Evolutionary conservation across 1,140 invertebrate species (phyloP).

Genomic region (Geopemphigus sp.): DNA sequence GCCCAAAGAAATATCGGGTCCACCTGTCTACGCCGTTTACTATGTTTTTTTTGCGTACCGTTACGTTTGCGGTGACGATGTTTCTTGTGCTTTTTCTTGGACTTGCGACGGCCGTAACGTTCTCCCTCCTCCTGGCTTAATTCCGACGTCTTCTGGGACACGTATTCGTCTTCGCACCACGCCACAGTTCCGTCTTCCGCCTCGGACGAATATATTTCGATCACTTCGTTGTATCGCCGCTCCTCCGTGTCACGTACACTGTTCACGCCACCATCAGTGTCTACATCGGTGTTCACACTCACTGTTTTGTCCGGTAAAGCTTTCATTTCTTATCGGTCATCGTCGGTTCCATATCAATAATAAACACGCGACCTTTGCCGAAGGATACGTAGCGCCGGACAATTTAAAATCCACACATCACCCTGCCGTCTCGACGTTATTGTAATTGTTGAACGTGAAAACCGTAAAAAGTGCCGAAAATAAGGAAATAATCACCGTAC

Average conservation of each 20-base stretch:
- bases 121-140: neutral
- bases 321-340: constrained; percentile 4
- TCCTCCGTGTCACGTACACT: neutral
- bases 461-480: no score
- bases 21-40: constrained; percentile 58
- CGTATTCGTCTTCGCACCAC: neutral
- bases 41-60: neutral
- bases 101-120: neutral
- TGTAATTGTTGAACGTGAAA: no score
- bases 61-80: neutral
- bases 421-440: no score
- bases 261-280: neutral
- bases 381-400: no score
- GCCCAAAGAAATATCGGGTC: constrained; percentile 80
- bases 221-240: neutral
- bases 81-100: constrained; percentile 26
- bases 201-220: neutral
- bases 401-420: neutral
- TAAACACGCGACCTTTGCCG: no score
- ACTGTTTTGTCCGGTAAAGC: neutral
- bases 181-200: no score
- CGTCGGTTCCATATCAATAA: neutral
- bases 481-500: no score
- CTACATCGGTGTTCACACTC: neutral
- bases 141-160: no score